Evolutionary conservation across 2,888 invertebrate species (phyloP).

Genomic region (Calameuta filiformis): DNA sequence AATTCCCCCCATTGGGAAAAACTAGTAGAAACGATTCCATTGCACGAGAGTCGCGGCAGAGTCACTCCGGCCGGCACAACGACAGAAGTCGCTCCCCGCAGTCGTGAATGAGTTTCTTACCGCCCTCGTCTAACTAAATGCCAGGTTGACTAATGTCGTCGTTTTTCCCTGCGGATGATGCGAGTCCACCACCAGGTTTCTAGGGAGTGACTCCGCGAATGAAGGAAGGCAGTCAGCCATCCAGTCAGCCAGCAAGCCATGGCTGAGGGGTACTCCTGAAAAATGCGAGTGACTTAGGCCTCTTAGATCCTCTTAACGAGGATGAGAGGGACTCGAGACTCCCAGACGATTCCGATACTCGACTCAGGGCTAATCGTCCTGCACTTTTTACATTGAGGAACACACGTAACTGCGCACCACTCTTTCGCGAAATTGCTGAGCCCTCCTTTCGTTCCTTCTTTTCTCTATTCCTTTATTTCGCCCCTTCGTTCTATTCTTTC

Average conservation of each 20-base stretch:
- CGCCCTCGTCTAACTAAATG: constrained; percentile 46
- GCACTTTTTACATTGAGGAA: not conserved
- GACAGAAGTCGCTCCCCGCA: constrained; percentile 23
- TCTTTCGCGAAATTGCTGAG: not conserved
- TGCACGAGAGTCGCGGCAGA: constrained; percentile 5
- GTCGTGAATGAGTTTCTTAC: constrained; percentile 49
- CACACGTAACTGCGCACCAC: not conserved
- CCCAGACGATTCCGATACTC: not conserved
- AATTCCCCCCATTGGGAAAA: constrained; percentile 44
- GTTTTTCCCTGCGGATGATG: constrained; percentile 23
- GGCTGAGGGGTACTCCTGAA: not conserved
- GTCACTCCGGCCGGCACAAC: not conserved
- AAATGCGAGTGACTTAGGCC: constrained; percentile 3
- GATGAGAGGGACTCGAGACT: not conserved
- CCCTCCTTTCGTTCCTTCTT: not conserved
- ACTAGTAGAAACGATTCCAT: constrained; percentile 48
- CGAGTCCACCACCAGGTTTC: not conserved
- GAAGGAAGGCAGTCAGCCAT: not conserved
- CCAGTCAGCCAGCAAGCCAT: not conserved
- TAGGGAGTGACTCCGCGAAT: not conserved
- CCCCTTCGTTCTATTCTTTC: not conserved
- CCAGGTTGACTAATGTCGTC: constrained; percentile 30
- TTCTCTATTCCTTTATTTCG: not conserved
- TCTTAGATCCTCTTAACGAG: constrained; percentile 3
- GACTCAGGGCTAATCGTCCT: not conserved